Evolutionary conservation across 2,113 vertebrate genomes (phyloP), one percentile per base, ranked within the genome.

Genomic region (Chaetorhynchus papuensis): DNA sequence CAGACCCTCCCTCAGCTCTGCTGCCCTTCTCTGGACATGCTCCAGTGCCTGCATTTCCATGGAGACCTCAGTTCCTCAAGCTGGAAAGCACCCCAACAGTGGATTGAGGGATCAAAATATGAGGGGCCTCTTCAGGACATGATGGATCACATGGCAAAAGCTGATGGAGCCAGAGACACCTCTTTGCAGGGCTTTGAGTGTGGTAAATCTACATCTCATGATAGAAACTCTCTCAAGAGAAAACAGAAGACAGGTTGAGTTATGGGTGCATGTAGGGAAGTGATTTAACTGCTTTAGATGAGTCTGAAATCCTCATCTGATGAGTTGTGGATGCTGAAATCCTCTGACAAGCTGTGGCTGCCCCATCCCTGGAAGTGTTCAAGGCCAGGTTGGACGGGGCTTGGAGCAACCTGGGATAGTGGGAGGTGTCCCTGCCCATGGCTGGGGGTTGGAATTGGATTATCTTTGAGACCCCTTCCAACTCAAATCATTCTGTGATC

Each of bases 91-190:
- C 23, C 17, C 9, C 70, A 70, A 4, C 2, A 23, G n/a, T 44
- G 57, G n/a, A 28, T 14, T 83, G 68, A 72, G n/a, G 57, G 49
- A 47, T 26, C 1, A 3, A 79, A 79, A 61, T 13, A 35, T 0
- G 1, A 66, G 31, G 11, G 39, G 37, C 6, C 17, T 87, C 42
- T 57, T 86, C 41, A 30, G 3, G 6, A 66, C 37, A 16, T 10
- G 56, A 83, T 1, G 6, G 79, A 42, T 56, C 15, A 11, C 0
- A 0, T 60, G 49, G 31, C 3, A 11, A 33, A 27, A 56, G 65
- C 35, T 87, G 78, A 74, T 37, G 64, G 60, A 82, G 39, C 6
- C 54, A 81, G 74, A 78, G 44, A 50, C 33, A 22, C 15, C 10
- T 59, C 61, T 65, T 50, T 72, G 57, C 28, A 72, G 37, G 50